phyloP scores from a whole-genome alignment of 2,797 vertebrate genomes.

The Pelodytes ibericus region DNA sequence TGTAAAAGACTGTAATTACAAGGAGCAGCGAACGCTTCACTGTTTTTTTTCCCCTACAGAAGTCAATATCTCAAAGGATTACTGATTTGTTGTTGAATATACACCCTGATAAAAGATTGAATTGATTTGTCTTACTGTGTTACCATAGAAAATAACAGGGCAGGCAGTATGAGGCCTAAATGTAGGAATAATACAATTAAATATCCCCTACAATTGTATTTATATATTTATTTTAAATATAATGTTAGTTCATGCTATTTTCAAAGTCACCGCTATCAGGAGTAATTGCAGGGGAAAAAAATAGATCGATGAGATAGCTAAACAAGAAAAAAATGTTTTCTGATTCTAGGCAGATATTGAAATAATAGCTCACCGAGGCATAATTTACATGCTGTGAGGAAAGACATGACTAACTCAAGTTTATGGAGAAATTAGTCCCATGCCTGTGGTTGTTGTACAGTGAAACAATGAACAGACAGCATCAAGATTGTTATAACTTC shows the following conservation, averaged over 20 bases:
- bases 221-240: slow-evolving; percentile 46
- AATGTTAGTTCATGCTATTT: slow-evolving; percentile 54
- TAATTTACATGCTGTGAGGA: slow-evolving; percentile 17
- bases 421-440: slow-evolving; percentile 23
- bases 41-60: slow-evolving; percentile 67
- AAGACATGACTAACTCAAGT: neutral
- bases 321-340: slow-evolving; percentile 23
- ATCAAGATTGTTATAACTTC: neutral
- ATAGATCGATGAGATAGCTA: slow-evolving; percentile 9
- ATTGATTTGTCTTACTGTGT: slow-evolving; percentile 66
- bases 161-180: slow-evolving; percentile 63
- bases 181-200: slow-evolving; percentile 60
- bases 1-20: slow-evolving; percentile 70
- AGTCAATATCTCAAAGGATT: slow-evolving; percentile 66
- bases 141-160: slow-evolving; percentile 62
- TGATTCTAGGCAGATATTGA: slow-evolving; percentile 20
- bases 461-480: slow-evolving; percentile 16
- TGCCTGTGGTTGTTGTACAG: slow-evolving; percentile 15
- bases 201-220: slow-evolving; percentile 36
- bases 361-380: slow-evolving; percentile 11
- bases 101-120: slow-evolving; percentile 61
- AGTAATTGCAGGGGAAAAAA: slow-evolving; percentile 7
- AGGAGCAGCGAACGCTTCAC: slow-evolving; percentile 59
- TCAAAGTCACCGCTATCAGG: slow-evolving; percentile 14
- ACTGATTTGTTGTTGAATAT: slow-evolving; percentile 61